Evolutionary conservation across 2,797 vertebrate species (phyloP), one percentile per base, ranked within the genome.

Genomic region (Xenops minutus): DNA sequence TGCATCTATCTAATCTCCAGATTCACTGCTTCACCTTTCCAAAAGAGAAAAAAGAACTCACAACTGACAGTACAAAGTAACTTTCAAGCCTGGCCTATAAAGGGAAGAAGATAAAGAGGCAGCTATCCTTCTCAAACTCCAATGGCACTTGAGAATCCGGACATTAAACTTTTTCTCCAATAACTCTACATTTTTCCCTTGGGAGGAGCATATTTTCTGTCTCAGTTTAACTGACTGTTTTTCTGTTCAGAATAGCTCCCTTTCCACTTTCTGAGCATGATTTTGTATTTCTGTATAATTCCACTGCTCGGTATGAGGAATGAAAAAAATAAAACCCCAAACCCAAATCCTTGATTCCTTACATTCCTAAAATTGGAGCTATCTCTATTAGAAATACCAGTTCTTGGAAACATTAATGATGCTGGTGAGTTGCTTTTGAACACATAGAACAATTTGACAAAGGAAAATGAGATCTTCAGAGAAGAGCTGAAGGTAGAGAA

Each of bases 21-120:
- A 36, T 52, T 21, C 0, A 0, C 9, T 24, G 10, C 14, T 68
- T 78, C 30, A 29, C 8, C 44, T 79, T 55, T 78, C 30, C 29
- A 55, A 52, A 75, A 23, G 22, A 14, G 15, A 84, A 15, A 82
- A 30, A 1, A 22, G 16, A 27, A 52, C 6, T 49, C 20, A 32
- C 3, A 54, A 43, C 0, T n/a, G 41, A 37, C 26, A 52, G 12
- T 26, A 23, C 37, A 48, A 36, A 48, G 12, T 52, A 34, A 58
- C 19, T 62, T 71, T 75, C 15, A 56, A 83, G 30, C 4, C 20
- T 83, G 11, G 7, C 37, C 27, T 72, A 17, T 27, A 66, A 52
- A 72, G 14, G 7, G 19, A 32, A 80, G 34, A 56, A n/a, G 2
- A 37, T 52, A 58, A 64, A 27, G 48, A 56, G 12, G 6, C 16